Conservation (phyloP, 2,888 invertebrate genomes). For the Campoplex capitator region DNA sequence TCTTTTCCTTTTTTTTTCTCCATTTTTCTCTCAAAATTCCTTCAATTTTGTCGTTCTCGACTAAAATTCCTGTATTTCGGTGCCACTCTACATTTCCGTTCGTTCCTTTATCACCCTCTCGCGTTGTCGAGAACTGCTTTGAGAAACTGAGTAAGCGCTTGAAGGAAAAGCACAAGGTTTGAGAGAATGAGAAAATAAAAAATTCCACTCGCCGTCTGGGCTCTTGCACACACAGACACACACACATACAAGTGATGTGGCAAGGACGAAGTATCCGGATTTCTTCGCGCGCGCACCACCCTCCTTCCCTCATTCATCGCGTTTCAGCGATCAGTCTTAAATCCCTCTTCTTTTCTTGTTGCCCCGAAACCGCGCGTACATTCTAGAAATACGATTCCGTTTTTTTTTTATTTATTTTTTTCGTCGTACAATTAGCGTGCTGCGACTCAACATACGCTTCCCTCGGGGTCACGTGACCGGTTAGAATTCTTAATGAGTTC, state of each 20-base stretch:
- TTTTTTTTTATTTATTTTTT: not conserved
- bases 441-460: not conserved
- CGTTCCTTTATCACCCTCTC: constrained; percentile 31
- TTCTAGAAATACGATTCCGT: no score
- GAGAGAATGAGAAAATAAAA: constrained; percentile 18
- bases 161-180: not conserved
- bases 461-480: not conserved
- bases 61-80: constrained; percentile 16
- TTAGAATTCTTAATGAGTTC: constrained; percentile 33
- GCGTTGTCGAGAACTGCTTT: not conserved
- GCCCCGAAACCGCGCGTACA: not conserved
- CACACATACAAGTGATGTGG: not conserved
- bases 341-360: not conserved
- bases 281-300: not conserved
- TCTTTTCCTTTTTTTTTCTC: not conserved
- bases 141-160: not conserved
- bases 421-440: not conserved
- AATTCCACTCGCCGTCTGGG: constrained; percentile 59
- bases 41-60: constrained; percentile 17
- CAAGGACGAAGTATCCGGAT: constrained; percentile 21
- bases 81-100: constrained; percentile 70
- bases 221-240: not conserved
- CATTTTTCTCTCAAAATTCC: constrained; percentile 4
- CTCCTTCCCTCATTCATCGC: constrained; percentile 2
- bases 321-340: not conserved